Conservation (phyloP, 2,888 invertebrate species). For the Branchipolynoe longqiensis region DNA sequence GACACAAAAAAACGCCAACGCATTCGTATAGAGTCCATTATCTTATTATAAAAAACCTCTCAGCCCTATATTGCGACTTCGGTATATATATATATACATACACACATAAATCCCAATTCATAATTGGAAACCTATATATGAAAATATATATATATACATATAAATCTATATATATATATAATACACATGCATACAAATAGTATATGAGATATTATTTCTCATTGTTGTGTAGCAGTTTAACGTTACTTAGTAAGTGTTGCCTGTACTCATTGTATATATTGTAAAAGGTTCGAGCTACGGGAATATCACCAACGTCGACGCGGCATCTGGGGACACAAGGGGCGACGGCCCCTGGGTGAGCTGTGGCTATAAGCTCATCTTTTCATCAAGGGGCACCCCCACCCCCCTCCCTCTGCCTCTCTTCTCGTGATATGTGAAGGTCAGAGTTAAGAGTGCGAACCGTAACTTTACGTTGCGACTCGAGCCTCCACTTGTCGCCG, state of each 20-base stretch:
- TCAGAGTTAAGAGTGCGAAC: neutral
- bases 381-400: neutral
- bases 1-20: conserved; percentile 42
- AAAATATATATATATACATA: conserved; percentile 32
- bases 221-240: conserved; percentile 48
- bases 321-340: neutral
- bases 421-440: conserved; percentile 24
- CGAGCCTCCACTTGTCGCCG: neutral
- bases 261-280: conserved; percentile 42
- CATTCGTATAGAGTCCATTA: conserved; percentile 11
- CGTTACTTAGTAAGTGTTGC: conserved; percentile 42
- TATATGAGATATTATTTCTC: conserved; percentile 47
- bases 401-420: neutral
- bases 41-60: too few relatives aligned
- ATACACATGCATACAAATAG: conserved; percentile 42
- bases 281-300: conserved; percentile 27
- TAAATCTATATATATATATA: conserved; percentile 13
- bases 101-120: conserved; percentile 36
- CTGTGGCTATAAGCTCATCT: conserved; percentile 1
- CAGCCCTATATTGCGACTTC: neutral
- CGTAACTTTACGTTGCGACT: neutral
- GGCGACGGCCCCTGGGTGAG: neutral
- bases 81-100: conserved; percentile 20
- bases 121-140: conserved; percentile 51
- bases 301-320: neutral